phyloP scores from a whole-genome alignment of 2,797 vertebrate genomes.

The Rhynchotus rufescens region DNA sequence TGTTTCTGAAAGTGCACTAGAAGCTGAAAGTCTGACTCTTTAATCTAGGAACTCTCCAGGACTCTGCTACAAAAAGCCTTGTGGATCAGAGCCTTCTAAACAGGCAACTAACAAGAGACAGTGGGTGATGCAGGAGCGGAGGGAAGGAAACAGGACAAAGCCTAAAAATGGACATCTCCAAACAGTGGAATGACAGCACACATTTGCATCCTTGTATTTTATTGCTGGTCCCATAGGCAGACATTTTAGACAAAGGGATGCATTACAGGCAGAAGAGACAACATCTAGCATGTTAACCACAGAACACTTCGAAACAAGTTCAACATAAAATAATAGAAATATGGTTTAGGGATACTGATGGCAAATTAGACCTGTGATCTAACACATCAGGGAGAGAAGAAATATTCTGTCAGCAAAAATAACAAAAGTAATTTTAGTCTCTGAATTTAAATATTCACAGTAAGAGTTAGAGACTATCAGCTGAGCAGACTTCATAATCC shows the following conservation, averaged over 20 bases:
- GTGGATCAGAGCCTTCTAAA: neutral
- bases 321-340: slow-evolving; percentile 4
- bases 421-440: neutral
- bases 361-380: slow-evolving; percentile 59
- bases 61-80: neutral
- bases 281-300: neutral
- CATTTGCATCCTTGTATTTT: neutral
- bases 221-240: too few relatives aligned
- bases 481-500: slow-evolving; percentile 91
- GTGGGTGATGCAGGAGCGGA: neutral
- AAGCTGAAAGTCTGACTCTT: neutral
- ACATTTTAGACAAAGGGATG: neutral
- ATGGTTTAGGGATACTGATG: slow-evolving; percentile 35
- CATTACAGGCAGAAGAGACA: neutral
- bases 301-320: slow-evolving; percentile 8
- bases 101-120: neutral
- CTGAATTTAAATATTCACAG: slow-evolving; percentile 84
- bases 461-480: slow-evolving; percentile 96
- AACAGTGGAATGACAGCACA: neutral
- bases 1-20: neutral
- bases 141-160: neutral
- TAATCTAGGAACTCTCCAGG: neutral
- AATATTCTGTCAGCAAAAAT: slow-evolving; percentile 73
- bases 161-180: neutral
- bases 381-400: slow-evolving; percentile 5